These are phyloP conservation scores for Anthophora plumipes DNA, from an alignment of 2,888 invertebrate genomes.

Conservation along the genomic window DNA sequence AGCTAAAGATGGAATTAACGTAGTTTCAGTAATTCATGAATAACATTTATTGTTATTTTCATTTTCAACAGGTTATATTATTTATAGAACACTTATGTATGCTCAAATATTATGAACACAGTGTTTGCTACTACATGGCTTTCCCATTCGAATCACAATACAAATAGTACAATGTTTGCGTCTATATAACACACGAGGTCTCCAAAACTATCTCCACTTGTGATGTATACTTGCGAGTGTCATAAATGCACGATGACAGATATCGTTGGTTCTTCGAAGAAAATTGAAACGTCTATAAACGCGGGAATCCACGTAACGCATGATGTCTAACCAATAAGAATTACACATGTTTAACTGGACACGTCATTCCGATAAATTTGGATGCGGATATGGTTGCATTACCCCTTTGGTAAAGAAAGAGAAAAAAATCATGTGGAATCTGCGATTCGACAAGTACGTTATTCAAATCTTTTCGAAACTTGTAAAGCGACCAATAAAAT, in stretches of 20 bases:
- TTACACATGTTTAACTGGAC: constrained; percentile 43
- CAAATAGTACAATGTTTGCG: constrained; percentile 69
- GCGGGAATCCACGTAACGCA: constrained; percentile 58
- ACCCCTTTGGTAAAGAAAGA: constrained; percentile 23
- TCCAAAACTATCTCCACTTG: constrained; percentile 44
- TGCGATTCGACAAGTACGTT: not conserved
- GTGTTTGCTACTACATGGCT: constrained; percentile 54
- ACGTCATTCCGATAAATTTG: constrained; percentile 71
- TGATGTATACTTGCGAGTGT: constrained; percentile 15
- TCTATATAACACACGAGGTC: constrained; percentile 33
- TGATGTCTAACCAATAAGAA: constrained; percentile 45
- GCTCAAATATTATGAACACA: not conserved
- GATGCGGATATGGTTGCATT: constrained; percentile 35
- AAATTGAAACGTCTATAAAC: constrained; percentile 58
- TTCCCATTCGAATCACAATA: constrained; percentile 77
- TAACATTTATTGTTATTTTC: not conserved
- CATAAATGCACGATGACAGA: constrained; percentile 55
- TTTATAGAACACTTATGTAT: not conserved
- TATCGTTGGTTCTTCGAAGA: constrained; percentile 69
- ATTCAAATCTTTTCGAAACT: too few relatives aligned
- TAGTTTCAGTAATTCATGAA: too few relatives aligned
- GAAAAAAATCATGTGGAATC: too few relatives aligned
- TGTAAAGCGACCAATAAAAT: too few relatives aligned
- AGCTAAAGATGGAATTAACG: too few relatives aligned
- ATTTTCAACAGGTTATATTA: not conserved